Base-by-base conservation (phyloP, 2,113 vertebrate species). In the rabbit (Oryctolagus cuniculus) region DNA sequence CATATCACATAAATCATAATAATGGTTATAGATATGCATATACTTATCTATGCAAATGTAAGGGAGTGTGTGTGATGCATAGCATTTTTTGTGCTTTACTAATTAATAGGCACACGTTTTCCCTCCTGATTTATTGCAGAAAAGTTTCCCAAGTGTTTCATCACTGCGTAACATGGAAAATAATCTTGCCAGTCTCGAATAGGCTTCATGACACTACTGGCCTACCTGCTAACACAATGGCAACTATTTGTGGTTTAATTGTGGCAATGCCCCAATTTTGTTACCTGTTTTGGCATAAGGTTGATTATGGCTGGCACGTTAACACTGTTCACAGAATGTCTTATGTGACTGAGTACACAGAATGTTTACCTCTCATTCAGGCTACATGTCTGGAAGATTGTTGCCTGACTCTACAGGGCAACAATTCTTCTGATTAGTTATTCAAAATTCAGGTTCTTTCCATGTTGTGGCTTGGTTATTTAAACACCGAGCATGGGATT, bases 1-100 rank as follows among this genome's bases (percentile, higher is more conserved):
- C 10, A 88, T 89, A 21, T 63, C 69, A 73, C 66, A 73, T 67
- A 81, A 67, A 87, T 87, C 66, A 44, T 67, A 80, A 66, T 64
- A 21, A 44, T 86, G n/a, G 11, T 25, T 74, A 61, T 49, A 81
- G 19, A 74, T 58, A 58, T 17, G 17, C 55, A 58, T 58, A 58
- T 58, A 38, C 27, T 44, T 24, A 67, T 3, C 0, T 36, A 29
- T 64, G 44, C 25, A 64, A 2, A 1, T 89, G 3, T 66, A 27
- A 63, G 2, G 25, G 16, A 66, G 4, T 21, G 8, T 51, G 21
- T 29, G n/a, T n/a, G 12, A 4, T 24, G 4, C 5, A 13, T 25
- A 44, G 87, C 29, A 49, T 49, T 81, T 53, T 13, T 38, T 53
- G 11, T 75, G 44, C 44, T 80, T 64, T 81, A 36, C 34, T 83